phyloP scores from a whole-genome alignment of 2,888 invertebrate genomes.

The Heteromyza rotundicornis region DNA sequence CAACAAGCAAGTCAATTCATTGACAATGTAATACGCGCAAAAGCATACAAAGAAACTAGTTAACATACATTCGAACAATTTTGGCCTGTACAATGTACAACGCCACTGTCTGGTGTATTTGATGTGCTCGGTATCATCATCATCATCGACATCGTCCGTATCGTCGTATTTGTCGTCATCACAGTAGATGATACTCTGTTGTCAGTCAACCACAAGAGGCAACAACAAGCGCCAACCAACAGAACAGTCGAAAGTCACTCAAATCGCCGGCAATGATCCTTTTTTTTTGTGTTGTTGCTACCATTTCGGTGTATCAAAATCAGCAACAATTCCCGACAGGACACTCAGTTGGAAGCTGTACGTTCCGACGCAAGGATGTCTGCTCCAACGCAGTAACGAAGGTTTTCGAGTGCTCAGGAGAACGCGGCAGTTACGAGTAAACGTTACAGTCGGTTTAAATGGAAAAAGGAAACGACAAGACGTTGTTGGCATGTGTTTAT shows the following conservation, averaged over 20 bases:
- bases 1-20: not conserved
- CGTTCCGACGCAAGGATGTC: slow-evolving; percentile 35
- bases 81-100: not conserved
- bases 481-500: slow-evolving; percentile 4
- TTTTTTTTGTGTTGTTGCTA: not conserved
- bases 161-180: not conserved
- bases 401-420: not conserved
- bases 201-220: no score
- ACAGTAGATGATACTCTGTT: no score
- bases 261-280: not conserved
- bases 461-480: no score
- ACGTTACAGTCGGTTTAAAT: not conserved
- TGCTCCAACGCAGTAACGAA: not conserved
- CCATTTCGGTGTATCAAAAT: slow-evolving; percentile 36
- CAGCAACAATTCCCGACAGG: slow-evolving; percentile 47
- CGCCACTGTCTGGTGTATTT: not conserved
- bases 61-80: not conserved
- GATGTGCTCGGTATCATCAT: no score
- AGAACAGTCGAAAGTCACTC: not conserved
- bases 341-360: slow-evolving; percentile 53
- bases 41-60: not conserved
- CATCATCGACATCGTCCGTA: not conserved
- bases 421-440: not conserved
- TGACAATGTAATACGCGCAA: not conserved
- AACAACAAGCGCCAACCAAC: not conserved